A percentile compares a stretch with the other conserved stretches of the same genome.
phyloP scores from a whole-genome alignment of 2,113 vertebrate genomes.

The Agelaius phoeniceus region DNA sequence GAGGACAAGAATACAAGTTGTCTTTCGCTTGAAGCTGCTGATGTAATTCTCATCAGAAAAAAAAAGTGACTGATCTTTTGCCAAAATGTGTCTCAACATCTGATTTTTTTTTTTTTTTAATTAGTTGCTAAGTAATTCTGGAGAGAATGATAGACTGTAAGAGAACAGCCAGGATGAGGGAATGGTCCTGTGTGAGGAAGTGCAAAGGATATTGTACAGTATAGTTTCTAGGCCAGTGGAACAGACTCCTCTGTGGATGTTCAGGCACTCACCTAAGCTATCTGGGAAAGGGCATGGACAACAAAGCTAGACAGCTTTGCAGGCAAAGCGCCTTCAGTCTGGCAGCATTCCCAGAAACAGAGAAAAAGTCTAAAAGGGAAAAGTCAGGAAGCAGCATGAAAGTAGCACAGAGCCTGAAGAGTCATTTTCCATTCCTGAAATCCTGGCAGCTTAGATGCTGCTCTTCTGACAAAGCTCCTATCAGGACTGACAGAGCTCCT shows the following conservation, averaged over 20 bases:
- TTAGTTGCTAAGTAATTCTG: background rate
- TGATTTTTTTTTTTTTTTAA: background rate
- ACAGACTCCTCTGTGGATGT: background rate
- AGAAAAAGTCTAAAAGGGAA: background rate
- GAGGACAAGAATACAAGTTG: background rate
- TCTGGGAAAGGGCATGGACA: background rate
- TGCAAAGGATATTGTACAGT: background rate
- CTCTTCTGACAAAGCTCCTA: background rate
- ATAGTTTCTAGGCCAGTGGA: background rate
- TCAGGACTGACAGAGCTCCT: background rate
- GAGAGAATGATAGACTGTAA: background rate
- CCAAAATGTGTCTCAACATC: background rate
- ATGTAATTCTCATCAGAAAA: background rate
- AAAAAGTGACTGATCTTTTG: background rate
- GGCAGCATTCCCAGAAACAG: background rate
- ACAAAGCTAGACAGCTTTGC: background rate
- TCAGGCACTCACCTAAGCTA: background rate
- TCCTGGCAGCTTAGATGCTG: background rate
- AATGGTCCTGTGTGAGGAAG: background rate
- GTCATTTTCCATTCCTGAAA: background rate
- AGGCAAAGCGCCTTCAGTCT: background rate
- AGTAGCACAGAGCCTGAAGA: background rate
- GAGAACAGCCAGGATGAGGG: background rate
- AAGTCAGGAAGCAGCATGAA: background rate
- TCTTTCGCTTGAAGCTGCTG: background rate